Conservation (phyloP, 2,113 vertebrate genomes). For the Oncorhynchus nerka region DNA sequence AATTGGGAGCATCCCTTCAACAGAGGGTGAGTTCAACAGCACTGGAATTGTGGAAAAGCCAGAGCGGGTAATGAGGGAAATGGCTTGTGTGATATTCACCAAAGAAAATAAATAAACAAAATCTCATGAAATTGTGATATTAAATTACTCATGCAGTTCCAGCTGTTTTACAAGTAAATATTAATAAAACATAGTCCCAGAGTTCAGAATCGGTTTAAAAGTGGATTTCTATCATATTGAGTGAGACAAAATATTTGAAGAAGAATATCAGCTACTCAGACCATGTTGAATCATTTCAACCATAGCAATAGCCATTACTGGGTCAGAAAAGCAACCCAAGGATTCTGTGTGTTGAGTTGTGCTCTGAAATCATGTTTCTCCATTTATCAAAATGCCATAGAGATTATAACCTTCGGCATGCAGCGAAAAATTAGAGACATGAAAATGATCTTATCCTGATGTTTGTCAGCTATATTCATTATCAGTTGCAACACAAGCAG, state of each 20-base stretch:
- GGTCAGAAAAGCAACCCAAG: too few species aligned
- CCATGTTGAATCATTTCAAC: too few species aligned
- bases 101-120: not conserved
- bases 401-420: not conserved
- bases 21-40: constrained; percentile 16
- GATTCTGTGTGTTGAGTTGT: too few species aligned
- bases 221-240: not conserved
- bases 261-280: not conserved
- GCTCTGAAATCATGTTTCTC: not conserved
- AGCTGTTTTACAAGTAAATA: not conserved
- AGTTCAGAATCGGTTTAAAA: not conserved
- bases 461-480: constrained; percentile 3
- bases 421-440: not conserved
- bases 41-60: not conserved
- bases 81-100: not conserved
- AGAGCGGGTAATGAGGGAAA: not conserved
- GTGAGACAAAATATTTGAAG: not conserved
- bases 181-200: not conserved
- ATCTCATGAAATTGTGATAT: not conserved
- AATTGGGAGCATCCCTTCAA: not conserved
- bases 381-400: not conserved
- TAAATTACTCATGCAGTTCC: not conserved
- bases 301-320: too few species aligned
- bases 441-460: not conserved
- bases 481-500: not conserved